Evolutionary conservation across 2,888 invertebrate species (phyloP).

Genomic region (Punctoribates punctum): DNA sequence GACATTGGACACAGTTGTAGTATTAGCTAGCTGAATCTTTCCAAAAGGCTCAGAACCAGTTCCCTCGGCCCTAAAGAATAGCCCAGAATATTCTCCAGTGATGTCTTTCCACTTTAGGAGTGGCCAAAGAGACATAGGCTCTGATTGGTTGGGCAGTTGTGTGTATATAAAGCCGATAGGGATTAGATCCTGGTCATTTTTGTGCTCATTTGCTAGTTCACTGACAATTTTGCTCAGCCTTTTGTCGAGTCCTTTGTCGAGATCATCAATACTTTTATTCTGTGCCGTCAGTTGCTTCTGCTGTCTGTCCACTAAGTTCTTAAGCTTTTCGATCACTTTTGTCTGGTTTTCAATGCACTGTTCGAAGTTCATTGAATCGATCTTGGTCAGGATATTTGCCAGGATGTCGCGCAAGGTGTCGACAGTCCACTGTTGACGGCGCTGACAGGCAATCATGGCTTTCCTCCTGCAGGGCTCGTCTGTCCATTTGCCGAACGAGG

Average conservation of each 20-base stretch:
- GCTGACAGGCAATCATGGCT: background rate
- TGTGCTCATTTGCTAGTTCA: background rate
- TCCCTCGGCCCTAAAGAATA: background rate
- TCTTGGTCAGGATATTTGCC: background rate
- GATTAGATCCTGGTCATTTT: background rate
- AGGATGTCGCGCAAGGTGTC: background rate
- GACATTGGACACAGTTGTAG: background rate
- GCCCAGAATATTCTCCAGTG: background rate
- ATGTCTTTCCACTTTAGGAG: background rate
- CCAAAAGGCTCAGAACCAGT: background rate
- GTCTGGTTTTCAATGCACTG: background rate
- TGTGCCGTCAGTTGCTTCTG: background rate
- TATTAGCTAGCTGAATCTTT: background rate
- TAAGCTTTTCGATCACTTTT: background rate
- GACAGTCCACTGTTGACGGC: background rate
- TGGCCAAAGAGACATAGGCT: background rate
- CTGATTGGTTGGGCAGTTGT: conserved; percentile 4
- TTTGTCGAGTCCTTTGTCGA: background rate
- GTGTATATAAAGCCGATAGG: conserved; percentile 16
- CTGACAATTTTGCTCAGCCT: background rate
- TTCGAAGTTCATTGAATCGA: background rate
- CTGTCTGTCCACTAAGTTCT: background rate
- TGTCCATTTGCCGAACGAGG: background rate
- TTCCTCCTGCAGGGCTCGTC: conserved; percentile 7
- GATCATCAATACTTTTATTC: background rate